A percentile compares a stretch with the other conserved stretches of the same genome.
phyloP scores from a whole-genome alignment of 2,888 invertebrate species.

The Ditula angustiorana region DNA sequence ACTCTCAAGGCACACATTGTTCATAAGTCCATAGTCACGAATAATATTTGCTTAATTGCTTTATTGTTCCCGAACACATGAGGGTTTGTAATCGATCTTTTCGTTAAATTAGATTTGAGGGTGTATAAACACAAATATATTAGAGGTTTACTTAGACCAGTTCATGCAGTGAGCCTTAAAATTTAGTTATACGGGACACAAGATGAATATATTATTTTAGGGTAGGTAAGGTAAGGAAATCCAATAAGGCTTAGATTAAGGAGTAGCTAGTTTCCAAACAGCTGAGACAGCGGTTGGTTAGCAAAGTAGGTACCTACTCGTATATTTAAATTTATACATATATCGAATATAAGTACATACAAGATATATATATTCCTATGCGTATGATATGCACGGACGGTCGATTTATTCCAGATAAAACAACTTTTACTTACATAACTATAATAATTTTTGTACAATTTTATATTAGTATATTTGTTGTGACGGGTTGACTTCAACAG shows the following conservation, averaged over 20 bases:
- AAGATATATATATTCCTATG: no score
- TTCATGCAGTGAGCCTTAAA: conserved; percentile 11
- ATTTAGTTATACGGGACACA: conserved; percentile 26
- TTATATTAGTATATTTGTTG: neutral
- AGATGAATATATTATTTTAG: conserved; percentile 34
- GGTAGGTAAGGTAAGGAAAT: conserved; percentile 25
- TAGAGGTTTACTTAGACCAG: conserved; percentile 27
- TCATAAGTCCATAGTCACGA: conserved; percentile 41
- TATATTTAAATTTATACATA: no score
- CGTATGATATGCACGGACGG: no score
- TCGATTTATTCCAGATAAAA: no score
- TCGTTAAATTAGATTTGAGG: conserved; percentile 41
- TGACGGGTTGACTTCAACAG: neutral
- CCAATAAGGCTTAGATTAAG: conserved; percentile 29
- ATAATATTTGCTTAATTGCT: conserved; percentile 51
- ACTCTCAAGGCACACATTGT: conserved; percentile 36
- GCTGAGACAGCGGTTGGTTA: conserved; percentile 15
- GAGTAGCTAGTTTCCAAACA: conserved; percentile 29
- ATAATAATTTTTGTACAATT: no score
- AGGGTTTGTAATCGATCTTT: conserved; percentile 45
- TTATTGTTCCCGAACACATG: conserved; percentile 48
- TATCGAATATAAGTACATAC: neutral
- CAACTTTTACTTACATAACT: no score
- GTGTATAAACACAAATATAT: conserved; percentile 38
- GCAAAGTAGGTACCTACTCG: no score